Base-by-base conservation (phyloP, 2,113 vertebrate species). In the Entelurus aequoreus region DNA sequence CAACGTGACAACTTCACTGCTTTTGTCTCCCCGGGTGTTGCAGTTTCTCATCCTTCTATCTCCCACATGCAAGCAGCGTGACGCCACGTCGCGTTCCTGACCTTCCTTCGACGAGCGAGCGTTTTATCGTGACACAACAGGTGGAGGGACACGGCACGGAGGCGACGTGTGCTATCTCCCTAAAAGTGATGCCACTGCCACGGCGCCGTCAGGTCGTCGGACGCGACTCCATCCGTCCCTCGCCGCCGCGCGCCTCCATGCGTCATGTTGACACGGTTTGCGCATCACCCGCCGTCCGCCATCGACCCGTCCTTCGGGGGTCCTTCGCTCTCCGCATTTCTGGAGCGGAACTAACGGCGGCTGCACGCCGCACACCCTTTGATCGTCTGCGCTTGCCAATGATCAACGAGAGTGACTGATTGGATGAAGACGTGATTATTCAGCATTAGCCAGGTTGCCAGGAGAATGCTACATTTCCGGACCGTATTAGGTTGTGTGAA, bases 261-360 rank as follows among this genome's bases (percentile, higher is more conserved):
- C 62, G 58, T 64, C 62, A 57, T 59, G 51, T 54, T 65, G 54
- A 69, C 77, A 55, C 40, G 42, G 21, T 57, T 16, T 15, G 10
- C 9, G 54, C 66, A 15, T 74, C 72, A 54, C 50, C 37, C 50
- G 64, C 59, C n/a, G 66, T 65, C 50, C 1, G 57, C 14, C 75
- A 83, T 80, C 57, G 75, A 80, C 80, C 75, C 14, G 71, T 61
- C 70, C 63, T 38, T 49, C 40, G 42, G 13, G 62, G n/a, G n/a
- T 54, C 66, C 73, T 69, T 83, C 84, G 78, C 72, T 80, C 80
- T 80, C 54, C 57, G 53, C 68, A 67, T 84, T 84, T 83, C 75
- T 86, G 78, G 76, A 78, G 82, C 80, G 74, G 81, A 86, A 86
- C 84, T 81, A 84, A 88, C 84, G 81, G 65, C 10, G 70, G 58